These are phyloP conservation scores for Lindbergichthys nudifrons DNA, from an alignment of 2,797 vertebrate species.

Conservation along the genomic window DNA sequence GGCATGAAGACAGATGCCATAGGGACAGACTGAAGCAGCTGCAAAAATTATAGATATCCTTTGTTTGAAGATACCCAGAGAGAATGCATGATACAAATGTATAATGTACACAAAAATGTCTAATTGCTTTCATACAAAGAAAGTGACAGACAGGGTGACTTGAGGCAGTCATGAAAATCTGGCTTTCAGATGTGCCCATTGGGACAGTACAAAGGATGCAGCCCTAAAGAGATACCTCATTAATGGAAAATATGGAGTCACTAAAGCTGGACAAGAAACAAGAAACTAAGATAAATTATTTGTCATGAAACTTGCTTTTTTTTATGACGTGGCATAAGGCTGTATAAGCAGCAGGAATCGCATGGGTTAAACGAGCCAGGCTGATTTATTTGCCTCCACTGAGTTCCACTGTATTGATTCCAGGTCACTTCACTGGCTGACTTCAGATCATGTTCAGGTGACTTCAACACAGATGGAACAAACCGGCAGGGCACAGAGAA, in stretches of 20 bases:
- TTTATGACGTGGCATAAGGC: constrained; percentile 37
- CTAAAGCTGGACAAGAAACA: constrained; percentile 42
- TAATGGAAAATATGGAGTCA: constrained; percentile 24
- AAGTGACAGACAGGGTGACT: background rate
- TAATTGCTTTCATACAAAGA: constrained; percentile 16
- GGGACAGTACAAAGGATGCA: constrained; percentile 25
- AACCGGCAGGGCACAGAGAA: constrained; percentile 61
- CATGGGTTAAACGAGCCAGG: constrained; percentile 70
- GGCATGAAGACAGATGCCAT: constrained; percentile 44
- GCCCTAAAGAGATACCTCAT: constrained; percentile 22
- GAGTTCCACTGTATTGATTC: constrained; percentile 76
- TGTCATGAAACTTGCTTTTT: constrained; percentile 69
- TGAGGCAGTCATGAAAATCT: constrained; percentile 10
- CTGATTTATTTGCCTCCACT: constrained; percentile 75
- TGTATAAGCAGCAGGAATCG: constrained; percentile 52
- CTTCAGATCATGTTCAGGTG: constrained; percentile 79
- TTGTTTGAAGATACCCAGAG: constrained; percentile 26
- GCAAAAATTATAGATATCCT: constrained; percentile 31
- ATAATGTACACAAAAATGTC: constrained; percentile 15
- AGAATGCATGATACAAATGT: constrained; percentile 15
- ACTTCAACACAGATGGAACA: constrained; percentile 76
- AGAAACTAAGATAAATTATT: constrained; percentile 60
- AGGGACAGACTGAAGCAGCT: constrained; percentile 36
- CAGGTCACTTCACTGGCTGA: constrained; percentile 79
- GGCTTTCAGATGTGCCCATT: constrained; percentile 34